Base-by-base conservation (phyloP, 2,888 invertebrate species). In the Didymodactylos carnosus region DNA sequence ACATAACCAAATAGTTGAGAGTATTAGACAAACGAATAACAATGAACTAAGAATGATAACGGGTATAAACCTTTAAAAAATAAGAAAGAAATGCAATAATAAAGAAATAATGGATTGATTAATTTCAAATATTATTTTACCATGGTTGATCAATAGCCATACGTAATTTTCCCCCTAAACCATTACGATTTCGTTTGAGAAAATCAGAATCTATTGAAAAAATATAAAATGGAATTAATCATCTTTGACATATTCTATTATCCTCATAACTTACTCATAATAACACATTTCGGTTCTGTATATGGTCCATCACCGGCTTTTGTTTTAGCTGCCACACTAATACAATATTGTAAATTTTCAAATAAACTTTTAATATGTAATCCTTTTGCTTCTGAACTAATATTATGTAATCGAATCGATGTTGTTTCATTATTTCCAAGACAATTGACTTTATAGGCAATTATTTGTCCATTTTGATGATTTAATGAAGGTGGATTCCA, bases 311-410 rank as follows among this genome's bases (percentile, higher is more conserved):
- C 87, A 1, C 97, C 97, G 3, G 88, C 88, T 76, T 88, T 87
- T 0, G 94, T 95, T 78, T 90, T 88, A 0, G 94, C 94, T 13
- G 93, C 91, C 14, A 95, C 89, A 75, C 91, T 88, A 0, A 94
- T 91, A 77, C 89, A 90, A 83, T 95, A 97, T 6, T 89, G 86
- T 5, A 90, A 89, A 72, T 91, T 91, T 4, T 89, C 87, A 13
- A 91, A 89, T 73, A 97, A 85, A 80, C 93, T 92, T 81, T 91
- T 91, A 27, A 97, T 88, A 69, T 91, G 88, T 13, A 94, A 90
- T 3, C 91, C 91, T n/a, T 90, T 90, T 0, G 92, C 91, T 19
- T 90, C 89, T 7, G 92, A 89, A 78, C 92, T 92, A 75, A 94
- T 86, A 0, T 91, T 89, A 88, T 92, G 89, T 78, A 83, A 84